A percentile compares a stretch with the other conserved stretches of the same genome.
phyloP scores from a whole-genome alignment of 2,888 invertebrate species.

The Tetanocera ferruginea region DNA sequence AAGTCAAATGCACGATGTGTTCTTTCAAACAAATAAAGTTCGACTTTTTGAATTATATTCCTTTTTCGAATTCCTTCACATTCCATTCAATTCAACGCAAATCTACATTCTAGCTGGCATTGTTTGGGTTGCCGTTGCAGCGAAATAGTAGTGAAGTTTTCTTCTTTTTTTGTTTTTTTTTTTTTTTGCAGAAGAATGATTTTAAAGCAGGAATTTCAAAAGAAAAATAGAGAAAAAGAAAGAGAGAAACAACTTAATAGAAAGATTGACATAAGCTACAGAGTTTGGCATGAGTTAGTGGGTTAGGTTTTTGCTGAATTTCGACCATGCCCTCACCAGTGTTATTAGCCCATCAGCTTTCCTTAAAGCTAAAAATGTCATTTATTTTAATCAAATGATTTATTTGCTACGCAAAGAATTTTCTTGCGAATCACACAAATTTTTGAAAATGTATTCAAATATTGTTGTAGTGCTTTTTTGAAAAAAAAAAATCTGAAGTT shows the following conservation, averaged over 20 bases:
- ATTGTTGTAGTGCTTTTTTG: not conserved
- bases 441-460: not conserved
- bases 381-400: not conserved
- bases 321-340: not conserved
- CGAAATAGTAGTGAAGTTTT: not conserved
- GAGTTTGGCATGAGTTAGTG: not conserved
- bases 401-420: not conserved
- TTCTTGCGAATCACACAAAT: not conserved
- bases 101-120: not conserved
- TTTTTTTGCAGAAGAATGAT: not conserved
- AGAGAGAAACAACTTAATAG: not conserved
- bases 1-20: not conserved
- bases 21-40: slow-evolving; percentile 12
- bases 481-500: not conserved
- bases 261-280: too few relatives aligned
- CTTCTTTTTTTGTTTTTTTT: not conserved
- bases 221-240: not conserved
- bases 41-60: slow-evolving; percentile 18
- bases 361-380: not conserved
- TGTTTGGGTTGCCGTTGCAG: not conserved
- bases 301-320: not conserved
- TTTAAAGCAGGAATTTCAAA: not conserved
- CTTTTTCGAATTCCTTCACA: not conserved
- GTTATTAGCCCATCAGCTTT: not conserved
- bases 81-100: not conserved